Conservation (phyloP, 2,888 invertebrate genomes). For the Pristionchus arcanus region DNA sequence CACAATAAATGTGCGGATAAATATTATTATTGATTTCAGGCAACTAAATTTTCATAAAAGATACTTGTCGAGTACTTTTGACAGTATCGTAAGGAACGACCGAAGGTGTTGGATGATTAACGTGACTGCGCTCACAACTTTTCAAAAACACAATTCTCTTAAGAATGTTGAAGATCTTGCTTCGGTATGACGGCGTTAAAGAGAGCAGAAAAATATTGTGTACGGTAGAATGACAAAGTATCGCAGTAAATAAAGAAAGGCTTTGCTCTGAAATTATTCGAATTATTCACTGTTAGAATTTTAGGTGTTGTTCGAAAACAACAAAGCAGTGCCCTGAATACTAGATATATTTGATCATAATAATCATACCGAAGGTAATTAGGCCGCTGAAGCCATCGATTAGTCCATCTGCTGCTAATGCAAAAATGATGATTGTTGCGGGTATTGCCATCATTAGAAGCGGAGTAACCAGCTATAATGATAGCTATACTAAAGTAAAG, state of each 20-base stretch:
- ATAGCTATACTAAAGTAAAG: no score
- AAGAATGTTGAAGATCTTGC: not conserved
- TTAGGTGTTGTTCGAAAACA: not conserved
- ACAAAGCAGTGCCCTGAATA: no score
- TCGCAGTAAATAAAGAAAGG: not conserved
- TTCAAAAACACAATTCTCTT: not conserved
- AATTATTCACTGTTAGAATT: not conserved
- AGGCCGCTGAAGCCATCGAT: not conserved
- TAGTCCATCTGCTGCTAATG: not conserved
- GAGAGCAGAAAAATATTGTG: not conserved
- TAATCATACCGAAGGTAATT: not conserved
- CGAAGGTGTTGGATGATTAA: not conserved
- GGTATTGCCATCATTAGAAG: not conserved
- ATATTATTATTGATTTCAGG: no score
- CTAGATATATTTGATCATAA: no score
- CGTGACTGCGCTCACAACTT: not conserved
- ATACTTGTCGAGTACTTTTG: not conserved
- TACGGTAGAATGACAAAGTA: not conserved
- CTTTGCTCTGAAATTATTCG: not conserved
- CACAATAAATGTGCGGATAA: no score
- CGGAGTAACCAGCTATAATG: not conserved
- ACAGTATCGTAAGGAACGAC: not conserved
- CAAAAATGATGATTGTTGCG: not conserved
- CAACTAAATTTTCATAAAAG: no score
- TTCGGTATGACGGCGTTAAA: not conserved